phyloP scores from a whole-genome alignment of 2,113 vertebrate genomes.

The Lanius collurio region DNA sequence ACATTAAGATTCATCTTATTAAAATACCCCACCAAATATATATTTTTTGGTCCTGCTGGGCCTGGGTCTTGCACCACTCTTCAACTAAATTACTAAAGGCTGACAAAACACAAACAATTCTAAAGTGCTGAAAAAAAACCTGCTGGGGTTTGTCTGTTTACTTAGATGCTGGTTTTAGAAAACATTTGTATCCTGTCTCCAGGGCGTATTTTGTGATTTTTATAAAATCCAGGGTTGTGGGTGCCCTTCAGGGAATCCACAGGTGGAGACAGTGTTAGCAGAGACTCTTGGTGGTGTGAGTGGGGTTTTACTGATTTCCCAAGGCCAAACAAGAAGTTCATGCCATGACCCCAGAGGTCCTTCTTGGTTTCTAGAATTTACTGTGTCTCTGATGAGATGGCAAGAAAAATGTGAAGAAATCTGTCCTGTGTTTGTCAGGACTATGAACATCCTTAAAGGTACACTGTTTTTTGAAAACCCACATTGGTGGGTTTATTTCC shows the following conservation, averaged over 20 bases:
- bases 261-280: not conserved
- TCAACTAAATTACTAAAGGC: constrained; percentile 38
- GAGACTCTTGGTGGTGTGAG: not conserved
- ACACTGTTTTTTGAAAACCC: not conserved
- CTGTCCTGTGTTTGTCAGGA: not conserved
- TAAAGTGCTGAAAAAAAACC: not conserved
- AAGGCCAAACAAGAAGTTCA: not conserved
- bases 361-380: not conserved
- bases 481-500: not conserved
- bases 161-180: not conserved
- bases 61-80: not conserved
- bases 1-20: not conserved
- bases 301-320: not conserved
- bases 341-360: not conserved
- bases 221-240: not conserved
- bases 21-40: not conserved
- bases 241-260: not conserved
- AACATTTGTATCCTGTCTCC: not conserved
- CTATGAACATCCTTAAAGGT: not conserved
- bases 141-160: not conserved
- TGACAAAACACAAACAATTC: constrained; percentile 7
- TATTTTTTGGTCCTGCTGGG: not conserved
- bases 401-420: not conserved
- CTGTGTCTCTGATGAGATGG: not conserved
- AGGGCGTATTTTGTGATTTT: not conserved